These are phyloP conservation scores for Coelinius sp. DNA, from an alignment of 2,888 invertebrate genomes.

Conservation along the genomic window DNA sequence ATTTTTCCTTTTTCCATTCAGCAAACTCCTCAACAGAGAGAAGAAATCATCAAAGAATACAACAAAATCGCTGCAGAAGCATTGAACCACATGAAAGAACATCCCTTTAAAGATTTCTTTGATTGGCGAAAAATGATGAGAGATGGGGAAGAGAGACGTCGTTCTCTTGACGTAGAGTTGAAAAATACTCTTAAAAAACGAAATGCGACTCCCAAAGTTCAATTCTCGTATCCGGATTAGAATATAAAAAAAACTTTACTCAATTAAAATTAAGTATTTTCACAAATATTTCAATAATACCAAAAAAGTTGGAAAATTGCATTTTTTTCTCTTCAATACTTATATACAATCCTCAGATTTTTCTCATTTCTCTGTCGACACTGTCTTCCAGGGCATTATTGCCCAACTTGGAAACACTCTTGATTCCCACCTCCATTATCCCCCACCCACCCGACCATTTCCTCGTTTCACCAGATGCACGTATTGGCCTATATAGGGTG, in stretches of 20 bases:
- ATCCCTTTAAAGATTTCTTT: slow-evolving; percentile 73
- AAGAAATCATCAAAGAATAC: slow-evolving; percentile 57
- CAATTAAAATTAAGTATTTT: no score
- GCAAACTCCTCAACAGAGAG: slow-evolving; percentile 41
- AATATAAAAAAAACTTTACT: no score
- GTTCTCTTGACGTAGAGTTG: slow-evolving; percentile 67
- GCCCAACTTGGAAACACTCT: slow-evolving; percentile 62
- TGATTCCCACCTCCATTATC: slow-evolving; percentile 38
- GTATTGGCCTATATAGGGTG: no score
- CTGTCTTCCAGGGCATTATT: slow-evolving; percentile 61
- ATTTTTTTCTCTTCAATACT: no score
- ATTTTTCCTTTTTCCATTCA: slow-evolving; percentile 29
- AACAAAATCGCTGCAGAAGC: slow-evolving; percentile 59
- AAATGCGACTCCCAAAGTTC: background rate
- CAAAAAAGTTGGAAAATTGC: no score
- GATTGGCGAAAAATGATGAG: slow-evolving; percentile 74
- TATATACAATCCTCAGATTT: no score
- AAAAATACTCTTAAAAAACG: slow-evolving; percentile 6
- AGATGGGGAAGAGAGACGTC: slow-evolving; percentile 73
- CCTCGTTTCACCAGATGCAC: slow-evolving; percentile 28
- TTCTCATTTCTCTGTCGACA: slow-evolving; percentile 28
- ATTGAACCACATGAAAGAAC: slow-evolving; percentile 69
- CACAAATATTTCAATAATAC: no score
- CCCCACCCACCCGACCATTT: slow-evolving; percentile 47
- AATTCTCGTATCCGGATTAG: no score